A percentile compares a stretch with the other conserved stretches of the same genome.
phyloP scores from a whole-genome alignment of 35 echinoderm and acorn worm genomes.

The Apostichopus japonicus region DNA sequence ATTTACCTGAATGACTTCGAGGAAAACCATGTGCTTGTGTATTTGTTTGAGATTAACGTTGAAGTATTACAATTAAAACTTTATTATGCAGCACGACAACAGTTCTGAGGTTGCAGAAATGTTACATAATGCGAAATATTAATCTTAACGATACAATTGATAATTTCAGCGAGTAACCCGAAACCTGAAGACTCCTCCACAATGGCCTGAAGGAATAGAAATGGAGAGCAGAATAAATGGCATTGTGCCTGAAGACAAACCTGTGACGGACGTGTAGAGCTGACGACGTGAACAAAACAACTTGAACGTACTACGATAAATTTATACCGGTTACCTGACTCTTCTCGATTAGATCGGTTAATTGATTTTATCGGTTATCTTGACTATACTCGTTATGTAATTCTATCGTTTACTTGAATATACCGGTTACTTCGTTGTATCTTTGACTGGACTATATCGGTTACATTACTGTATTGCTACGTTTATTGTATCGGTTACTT shows the following conservation, averaged over 20 bases:
- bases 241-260: constrained; percentile 57
- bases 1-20: too few relatives aligned
- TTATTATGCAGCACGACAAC: too few relatives aligned
- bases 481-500: too few relatives aligned
- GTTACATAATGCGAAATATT: too few relatives aligned
- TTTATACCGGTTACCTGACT: constrained; percentile 14
- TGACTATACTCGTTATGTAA: constrained; percentile 2
- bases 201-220: constrained; percentile 49
- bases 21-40: too few relatives aligned
- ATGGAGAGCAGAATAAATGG: constrained; percentile 44
- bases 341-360: constrained; percentile 2
- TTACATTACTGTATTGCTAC: too few relatives aligned
- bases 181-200: constrained; percentile 64
- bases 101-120: too few relatives aligned
- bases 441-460: neutral
- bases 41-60: too few relatives aligned
- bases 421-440: constrained; percentile 3
- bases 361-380: constrained; percentile 1
- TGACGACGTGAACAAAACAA: neutral
- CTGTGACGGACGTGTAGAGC: constrained; percentile 61
- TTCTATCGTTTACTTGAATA: constrained; percentile 15
- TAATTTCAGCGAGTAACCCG: constrained; percentile 36
- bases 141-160: neutral
- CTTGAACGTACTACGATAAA: neutral
- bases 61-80: too few relatives aligned